Conservation (phyloP, 2,113 vertebrate genomes). For the Melanocharis versteri region DNA sequence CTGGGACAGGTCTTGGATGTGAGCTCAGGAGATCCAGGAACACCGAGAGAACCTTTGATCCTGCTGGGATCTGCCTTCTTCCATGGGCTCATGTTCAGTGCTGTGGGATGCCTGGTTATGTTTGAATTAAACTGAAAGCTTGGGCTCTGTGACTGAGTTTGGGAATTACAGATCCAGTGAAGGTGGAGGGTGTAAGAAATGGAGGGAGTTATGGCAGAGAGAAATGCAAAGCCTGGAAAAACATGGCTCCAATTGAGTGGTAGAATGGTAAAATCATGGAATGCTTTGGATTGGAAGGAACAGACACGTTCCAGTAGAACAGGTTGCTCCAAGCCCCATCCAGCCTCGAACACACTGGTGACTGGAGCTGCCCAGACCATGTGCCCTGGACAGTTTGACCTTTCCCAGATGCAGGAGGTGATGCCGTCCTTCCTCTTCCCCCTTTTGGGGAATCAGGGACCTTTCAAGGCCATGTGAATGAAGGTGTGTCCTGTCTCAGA, state of each 20-base stretch:
- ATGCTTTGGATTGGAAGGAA: background rate
- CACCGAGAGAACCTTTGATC: background rate
- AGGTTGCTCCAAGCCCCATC: background rate
- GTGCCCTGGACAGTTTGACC: background rate
- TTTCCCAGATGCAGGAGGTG: background rate
- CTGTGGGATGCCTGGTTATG: background rate
- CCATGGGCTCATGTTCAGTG: background rate
- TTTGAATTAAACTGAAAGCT: background rate
- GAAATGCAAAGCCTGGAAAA: background rate
- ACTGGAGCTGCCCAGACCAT: background rate
- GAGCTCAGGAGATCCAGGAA: background rate
- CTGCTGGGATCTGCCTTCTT: background rate
- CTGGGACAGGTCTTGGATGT: background rate
- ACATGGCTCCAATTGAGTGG: background rate
- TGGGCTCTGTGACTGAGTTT: background rate
- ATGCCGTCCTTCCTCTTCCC: background rate
- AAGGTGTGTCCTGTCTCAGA: background rate
- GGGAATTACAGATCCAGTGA: background rate
- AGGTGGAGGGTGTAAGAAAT: background rate
- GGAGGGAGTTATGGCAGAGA: background rate
- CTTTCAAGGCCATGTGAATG: background rate
- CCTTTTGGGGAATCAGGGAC: background rate
- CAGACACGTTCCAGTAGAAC: background rate
- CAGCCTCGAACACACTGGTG: background rate
- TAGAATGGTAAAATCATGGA: background rate